Evolutionary conservation across 1,140 invertebrate genomes (phyloP), one percentile per base, ranked within the genome.

Genomic region (Contarinia nasturtii): DNA sequence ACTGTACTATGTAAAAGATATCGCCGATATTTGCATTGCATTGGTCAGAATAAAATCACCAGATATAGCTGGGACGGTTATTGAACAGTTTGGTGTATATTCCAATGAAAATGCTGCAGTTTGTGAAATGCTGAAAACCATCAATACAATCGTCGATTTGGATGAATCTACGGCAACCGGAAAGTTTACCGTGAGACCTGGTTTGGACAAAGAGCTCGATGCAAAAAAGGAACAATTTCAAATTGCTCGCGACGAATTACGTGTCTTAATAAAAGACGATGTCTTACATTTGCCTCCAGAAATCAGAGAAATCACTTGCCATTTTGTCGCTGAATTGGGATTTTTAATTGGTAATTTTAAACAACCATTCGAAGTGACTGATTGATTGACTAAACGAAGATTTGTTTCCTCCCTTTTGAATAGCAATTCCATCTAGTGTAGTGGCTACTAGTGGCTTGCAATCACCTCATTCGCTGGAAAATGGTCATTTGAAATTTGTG

Each of bases 301-400:
- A 5, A 38, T 38, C 17, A 17, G 12, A n/a, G 12, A 38, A n/a
- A 14, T 14, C 36, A 38, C 12, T 4, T 14, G 12, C 17, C 17
- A 38, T 42, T 83, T 80, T 59, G 62, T 82, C 37, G 80, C 80
- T 19, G 73, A 82, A 67, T 70, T 84, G 54, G 79, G 80, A 2
- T 81, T 77, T 61, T 61, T 83, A n/a, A 55, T 84, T 12, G 72
- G 71, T 66, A 83, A 17, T 72, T 71, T n/a, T 75, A 55, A 53
- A 57, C 22, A 34, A 34, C 3, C 14, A 34, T 34, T 34, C 33
- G 7, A 7, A 34, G 14, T 34, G 33, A 34, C 7, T 34, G 7
- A 34, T 8, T 34, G 10, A 27, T 27, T 27, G 27, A 27, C 3
- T 10, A 27, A 27, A 27, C 10, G 27, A 27, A 27, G 10, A 27